Conservation (phyloP, 2,888 invertebrate species). For the Plusia festucae region DNA sequence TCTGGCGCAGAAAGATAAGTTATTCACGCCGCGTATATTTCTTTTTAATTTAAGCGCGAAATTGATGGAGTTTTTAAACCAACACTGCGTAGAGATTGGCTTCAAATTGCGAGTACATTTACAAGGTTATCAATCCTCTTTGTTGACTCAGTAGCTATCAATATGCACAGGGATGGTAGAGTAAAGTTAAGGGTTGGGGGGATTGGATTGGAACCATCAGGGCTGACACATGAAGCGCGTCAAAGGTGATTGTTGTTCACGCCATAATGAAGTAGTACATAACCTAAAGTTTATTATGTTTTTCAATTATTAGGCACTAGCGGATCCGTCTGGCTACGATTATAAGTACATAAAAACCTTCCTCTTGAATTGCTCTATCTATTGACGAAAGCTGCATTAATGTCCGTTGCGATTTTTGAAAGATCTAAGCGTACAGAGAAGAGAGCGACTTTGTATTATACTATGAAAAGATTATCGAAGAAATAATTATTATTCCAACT, state of each 20-base stretch:
- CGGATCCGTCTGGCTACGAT: too few relatives aligned
- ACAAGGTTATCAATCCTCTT: neutral
- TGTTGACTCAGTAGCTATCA: neutral
- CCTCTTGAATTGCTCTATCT: too few relatives aligned
- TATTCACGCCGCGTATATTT: constrained; percentile 31
- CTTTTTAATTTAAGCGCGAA: constrained; percentile 40
- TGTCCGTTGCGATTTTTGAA: too few relatives aligned
- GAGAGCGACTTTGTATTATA: too few relatives aligned
- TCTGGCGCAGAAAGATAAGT: constrained; percentile 42
- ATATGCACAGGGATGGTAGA: neutral
- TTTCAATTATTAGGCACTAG: too few relatives aligned
- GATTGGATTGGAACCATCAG: neutral
- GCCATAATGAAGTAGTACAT: too few relatives aligned
- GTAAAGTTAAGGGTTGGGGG: neutral
- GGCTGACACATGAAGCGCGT: neutral
- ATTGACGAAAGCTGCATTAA: too few relatives aligned
- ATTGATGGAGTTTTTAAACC: constrained; percentile 22
- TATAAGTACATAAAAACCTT: too few relatives aligned
- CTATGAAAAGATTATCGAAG: too few relatives aligned
- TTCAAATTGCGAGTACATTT: constrained; percentile 9
- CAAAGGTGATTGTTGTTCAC: neutral
- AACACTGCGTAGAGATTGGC: constrained; percentile 8
- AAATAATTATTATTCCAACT: too few relatives aligned
- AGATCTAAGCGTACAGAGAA: too few relatives aligned
- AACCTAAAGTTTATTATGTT: too few relatives aligned